These are phyloP conservation scores for Silurus glanis DNA, from an alignment of 2,113 vertebrate genomes.

Conservation along the genomic window DNA sequence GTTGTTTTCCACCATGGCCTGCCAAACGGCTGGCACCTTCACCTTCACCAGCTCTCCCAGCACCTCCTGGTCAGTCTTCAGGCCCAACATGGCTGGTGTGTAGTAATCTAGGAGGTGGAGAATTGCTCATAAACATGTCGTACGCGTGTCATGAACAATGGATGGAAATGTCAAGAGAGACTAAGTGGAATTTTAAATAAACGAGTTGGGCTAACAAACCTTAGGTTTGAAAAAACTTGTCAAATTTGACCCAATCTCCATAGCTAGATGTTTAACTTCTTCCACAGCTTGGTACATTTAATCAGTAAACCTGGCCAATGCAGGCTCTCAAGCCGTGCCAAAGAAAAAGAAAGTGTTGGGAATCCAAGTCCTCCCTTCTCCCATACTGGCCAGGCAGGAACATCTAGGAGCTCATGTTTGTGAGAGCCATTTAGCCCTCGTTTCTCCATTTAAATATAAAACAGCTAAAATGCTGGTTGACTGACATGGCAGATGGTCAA, in stretches of 20 bases:
- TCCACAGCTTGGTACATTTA: not conserved
- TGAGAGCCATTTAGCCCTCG: no score
- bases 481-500: no score
- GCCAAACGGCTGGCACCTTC: conserved; percentile 85
- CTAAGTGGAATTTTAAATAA: not conserved
- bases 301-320: not conserved
- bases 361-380: not conserved
- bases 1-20: conserved; percentile 81
- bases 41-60: conserved; percentile 86
- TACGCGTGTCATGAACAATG: not conserved
- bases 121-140: not conserved
- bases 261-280: not conserved
- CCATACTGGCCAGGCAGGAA: no score
- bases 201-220: not conserved
- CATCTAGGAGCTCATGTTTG: no score
- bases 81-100: conserved; percentile 85
- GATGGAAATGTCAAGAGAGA: not conserved
- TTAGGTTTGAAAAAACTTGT: not conserved
- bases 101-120: conserved; percentile 81
- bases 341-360: not conserved
- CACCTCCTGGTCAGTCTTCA: conserved; percentile 92
- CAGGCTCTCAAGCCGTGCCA: not conserved
- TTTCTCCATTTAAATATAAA: no score
- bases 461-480: no score
- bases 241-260: not conserved